Conservation (phyloP, 2,797 vertebrate species). For the Moxostoma hubbsi region DNA sequence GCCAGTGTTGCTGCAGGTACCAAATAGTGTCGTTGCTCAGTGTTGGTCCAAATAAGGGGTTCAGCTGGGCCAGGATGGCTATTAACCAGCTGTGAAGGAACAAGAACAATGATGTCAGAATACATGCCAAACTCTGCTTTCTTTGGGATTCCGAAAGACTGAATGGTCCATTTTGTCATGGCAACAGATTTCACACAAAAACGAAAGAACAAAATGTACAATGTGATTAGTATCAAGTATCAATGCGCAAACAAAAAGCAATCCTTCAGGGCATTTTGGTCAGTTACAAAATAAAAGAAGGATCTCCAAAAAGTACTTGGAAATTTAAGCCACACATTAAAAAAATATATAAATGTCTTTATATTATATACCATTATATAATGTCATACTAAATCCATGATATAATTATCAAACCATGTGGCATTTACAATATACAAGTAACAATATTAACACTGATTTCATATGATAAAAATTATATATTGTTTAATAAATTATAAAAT, state of each 20-base stretch:
- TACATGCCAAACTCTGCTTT: conserved; percentile 48
- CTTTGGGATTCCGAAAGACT: conserved; percentile 39
- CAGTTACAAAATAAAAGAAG: not conserved
- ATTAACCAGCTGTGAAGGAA: conserved; percentile 83
- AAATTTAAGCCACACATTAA: not conserved
- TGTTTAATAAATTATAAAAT: too few relatives aligned
- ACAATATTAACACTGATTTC: too few relatives aligned
- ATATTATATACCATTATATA: too few relatives aligned
- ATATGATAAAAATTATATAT: too few relatives aligned
- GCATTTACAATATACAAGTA: too few relatives aligned
- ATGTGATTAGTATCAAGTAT: conserved; percentile 12
- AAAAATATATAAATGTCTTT: too few relatives aligned
- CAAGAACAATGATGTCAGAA: conserved; percentile 40
- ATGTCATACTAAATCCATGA: too few relatives aligned
- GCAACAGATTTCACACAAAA: conserved; percentile 45
- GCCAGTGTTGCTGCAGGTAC: conserved; percentile 79
- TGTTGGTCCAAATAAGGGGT: conserved; percentile 83
- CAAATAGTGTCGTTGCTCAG: conserved; percentile 80
- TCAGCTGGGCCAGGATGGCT: conserved; percentile 82
- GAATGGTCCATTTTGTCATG: conserved; percentile 42
- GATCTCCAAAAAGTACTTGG: too few relatives aligned
- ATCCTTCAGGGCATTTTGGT: not conserved
- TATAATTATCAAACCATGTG: too few relatives aligned
- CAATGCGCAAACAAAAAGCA: conserved; percentile 27
- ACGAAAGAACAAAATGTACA: conserved; percentile 39